Conservation (phyloP, 1,140 invertebrate species). For the Drosophila aff. region DNA sequence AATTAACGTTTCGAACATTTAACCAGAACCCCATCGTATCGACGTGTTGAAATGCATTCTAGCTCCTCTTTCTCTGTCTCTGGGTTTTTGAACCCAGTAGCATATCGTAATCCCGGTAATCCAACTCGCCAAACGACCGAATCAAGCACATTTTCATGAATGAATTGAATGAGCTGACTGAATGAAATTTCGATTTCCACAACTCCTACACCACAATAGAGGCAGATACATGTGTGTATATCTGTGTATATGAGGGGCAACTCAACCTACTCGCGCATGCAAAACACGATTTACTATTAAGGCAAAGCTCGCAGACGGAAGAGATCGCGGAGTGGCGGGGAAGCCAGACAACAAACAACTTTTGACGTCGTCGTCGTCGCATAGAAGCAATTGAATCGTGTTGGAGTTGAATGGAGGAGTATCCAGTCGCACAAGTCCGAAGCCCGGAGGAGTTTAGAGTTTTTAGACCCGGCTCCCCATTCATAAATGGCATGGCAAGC, state of each 20-base stretch:
- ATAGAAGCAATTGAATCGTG: slow-evolving; percentile 63
- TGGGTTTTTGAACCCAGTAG: slow-evolving; percentile 18
- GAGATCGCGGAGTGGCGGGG: slow-evolving; percentile 8
- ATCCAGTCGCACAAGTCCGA: slow-evolving; percentile 5
- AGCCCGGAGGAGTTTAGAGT: slow-evolving; percentile 43
- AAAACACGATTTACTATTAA: slow-evolving; percentile 84
- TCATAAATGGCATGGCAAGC: slow-evolving; percentile 72
- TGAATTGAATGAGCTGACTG: slow-evolving; percentile 60
- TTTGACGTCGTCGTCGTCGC: slow-evolving; percentile 49
- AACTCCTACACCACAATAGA: slow-evolving; percentile 50
- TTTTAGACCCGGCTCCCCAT: slow-evolving; percentile 53
- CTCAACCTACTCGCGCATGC: slow-evolving; percentile 77
- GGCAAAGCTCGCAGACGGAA: slow-evolving; percentile 71
- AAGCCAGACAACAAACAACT: slow-evolving; percentile 56
- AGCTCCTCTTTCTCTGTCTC: not conserved
- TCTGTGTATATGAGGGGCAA: slow-evolving; percentile 2
- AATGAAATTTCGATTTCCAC: slow-evolving; percentile 60
- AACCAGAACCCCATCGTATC: slow-evolving; percentile 31
- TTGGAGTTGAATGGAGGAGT: slow-evolving; percentile 42
- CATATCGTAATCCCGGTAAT: slow-evolving; percentile 40
- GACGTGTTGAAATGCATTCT: slow-evolving; percentile 72
- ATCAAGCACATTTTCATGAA: slow-evolving; percentile 66
- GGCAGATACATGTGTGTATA: not conserved
- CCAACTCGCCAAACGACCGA: slow-evolving; percentile 68
- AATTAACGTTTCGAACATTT: slow-evolving; percentile 63